Conservation (phyloP, 2,888 invertebrate genomes). For the Coelinius sp. region DNA sequence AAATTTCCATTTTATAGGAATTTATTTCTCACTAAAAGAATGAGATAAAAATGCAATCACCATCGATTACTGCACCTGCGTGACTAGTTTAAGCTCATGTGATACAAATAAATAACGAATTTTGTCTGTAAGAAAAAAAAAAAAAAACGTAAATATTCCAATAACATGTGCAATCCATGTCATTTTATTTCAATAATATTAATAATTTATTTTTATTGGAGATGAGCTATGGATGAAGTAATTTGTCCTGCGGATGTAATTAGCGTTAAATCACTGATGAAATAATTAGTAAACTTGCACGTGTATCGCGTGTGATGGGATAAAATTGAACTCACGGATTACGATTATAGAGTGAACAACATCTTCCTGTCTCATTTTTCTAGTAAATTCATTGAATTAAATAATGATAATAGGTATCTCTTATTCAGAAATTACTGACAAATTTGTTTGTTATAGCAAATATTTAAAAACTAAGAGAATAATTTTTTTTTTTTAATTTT, state of each 20-base stretch:
- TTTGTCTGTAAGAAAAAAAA: background rate
- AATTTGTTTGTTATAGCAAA: background rate
- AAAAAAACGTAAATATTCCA: background rate
- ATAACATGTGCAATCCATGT: background rate
- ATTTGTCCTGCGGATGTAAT: constrained; percentile 15
- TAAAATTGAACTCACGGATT: background rate
- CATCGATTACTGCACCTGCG: background rate
- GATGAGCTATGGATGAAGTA: background rate
- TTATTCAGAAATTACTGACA: background rate
- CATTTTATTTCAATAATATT: constrained; percentile 11
- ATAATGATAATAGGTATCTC: background rate
- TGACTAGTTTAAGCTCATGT: background rate
- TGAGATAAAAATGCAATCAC: background rate
- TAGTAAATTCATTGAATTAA: background rate
- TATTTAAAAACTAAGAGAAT: too few relatives aligned
- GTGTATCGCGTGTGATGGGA: background rate
- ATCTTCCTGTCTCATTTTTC: background rate
- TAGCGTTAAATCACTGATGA: constrained; percentile 36
- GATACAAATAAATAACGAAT: background rate
- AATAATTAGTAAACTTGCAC: constrained; percentile 26
- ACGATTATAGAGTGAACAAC: background rate
- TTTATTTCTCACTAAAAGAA: background rate
- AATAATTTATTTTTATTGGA: constrained; percentile 5
- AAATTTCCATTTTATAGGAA: background rate
- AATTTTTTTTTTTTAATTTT: too few relatives aligned